These are phyloP conservation scores for Mimas tiliae DNA, from an alignment of 2,888 invertebrate species.

Conservation along the genomic window DNA sequence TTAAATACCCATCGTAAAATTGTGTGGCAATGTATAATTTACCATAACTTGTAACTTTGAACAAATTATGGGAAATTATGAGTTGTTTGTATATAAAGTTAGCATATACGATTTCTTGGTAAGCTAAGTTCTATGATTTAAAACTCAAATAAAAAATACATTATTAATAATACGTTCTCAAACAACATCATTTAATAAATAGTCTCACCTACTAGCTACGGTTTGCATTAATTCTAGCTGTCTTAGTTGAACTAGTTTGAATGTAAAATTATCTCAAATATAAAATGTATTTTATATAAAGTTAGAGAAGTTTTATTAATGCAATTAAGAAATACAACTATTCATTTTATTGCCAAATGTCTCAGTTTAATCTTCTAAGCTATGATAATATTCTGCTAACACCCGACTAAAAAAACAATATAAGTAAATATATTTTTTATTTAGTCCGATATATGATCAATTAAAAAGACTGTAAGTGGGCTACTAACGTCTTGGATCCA, in stretches of 20 bases:
- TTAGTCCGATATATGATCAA: too few species aligned
- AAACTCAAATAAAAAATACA: neutral
- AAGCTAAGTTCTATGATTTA: too few species aligned
- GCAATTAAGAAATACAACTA: too few species aligned
- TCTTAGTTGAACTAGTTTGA: neutral
- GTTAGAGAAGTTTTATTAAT: slow-evolving; percentile 1
- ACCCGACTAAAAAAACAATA: too few species aligned
- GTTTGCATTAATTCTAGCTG: neutral
- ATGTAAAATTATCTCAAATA: neutral
- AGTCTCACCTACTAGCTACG: neutral
- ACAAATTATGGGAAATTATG: neutral
- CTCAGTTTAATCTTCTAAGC: neutral
- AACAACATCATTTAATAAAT: neutral
- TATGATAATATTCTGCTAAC: neutral
- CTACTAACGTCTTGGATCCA: too few species aligned
- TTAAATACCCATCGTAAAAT: slow-evolving; percentile 14
- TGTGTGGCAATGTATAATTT: slow-evolving; percentile 9
- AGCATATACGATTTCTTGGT: neutral
- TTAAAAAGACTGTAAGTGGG: too few species aligned
- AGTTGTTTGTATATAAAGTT: neutral
- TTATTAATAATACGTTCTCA: neutral
- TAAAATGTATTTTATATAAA: neutral
- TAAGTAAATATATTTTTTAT: too few species aligned
- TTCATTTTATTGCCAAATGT: neutral
- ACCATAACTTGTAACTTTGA: neutral